Conservation (phyloP, 2,888 invertebrate genomes). For the Drosophila limbata region DNA sequence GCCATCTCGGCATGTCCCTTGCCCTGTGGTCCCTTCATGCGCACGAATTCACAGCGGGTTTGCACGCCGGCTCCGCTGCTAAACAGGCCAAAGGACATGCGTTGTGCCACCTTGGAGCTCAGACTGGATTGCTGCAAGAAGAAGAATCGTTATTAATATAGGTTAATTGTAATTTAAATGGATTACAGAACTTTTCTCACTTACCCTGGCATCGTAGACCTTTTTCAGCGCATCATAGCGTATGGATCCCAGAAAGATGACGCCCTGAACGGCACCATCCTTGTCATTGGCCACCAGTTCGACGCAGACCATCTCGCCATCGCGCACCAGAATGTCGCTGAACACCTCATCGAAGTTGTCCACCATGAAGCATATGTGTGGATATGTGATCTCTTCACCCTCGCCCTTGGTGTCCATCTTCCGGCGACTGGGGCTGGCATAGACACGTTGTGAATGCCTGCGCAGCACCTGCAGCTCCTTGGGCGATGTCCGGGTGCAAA, state of each 20-base stretch:
- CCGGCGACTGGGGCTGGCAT: constrained; percentile 98
- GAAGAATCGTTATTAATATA: constrained; percentile 54
- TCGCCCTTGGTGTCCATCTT: constrained; percentile 99
- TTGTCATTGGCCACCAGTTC: constrained; percentile 97
- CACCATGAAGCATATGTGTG: constrained; percentile 99
- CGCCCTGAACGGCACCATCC: constrained; percentile 93
- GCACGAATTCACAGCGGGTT: constrained; percentile 96
- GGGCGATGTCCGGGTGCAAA: constrained; percentile 98
- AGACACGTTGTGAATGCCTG: constrained; percentile 96
- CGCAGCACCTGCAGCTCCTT: constrained; percentile 98
- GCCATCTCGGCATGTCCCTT: constrained; percentile 99
- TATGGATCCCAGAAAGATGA: constrained; percentile 98
- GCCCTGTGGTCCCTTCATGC: constrained; percentile 98
- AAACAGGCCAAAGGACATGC: constrained; percentile 97
- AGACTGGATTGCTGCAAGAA: constrained; percentile 92
- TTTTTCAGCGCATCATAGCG: constrained; percentile 98
- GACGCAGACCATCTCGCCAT: constrained; percentile 99
- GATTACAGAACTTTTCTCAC: background rate
- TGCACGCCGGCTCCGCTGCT: constrained; percentile 90
- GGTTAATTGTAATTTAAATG: too few relatives aligned
- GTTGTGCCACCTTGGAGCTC: constrained; percentile 96
- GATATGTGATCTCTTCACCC: constrained; percentile 99
- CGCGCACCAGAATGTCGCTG: constrained; percentile 97
- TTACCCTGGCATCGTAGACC: constrained; percentile 97
- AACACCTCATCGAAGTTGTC: constrained; percentile 99